These are phyloP conservation scores for Drosophila pandora DNA, from an alignment of 1,140 invertebrate genomes.

Conservation along the genomic window DNA sequence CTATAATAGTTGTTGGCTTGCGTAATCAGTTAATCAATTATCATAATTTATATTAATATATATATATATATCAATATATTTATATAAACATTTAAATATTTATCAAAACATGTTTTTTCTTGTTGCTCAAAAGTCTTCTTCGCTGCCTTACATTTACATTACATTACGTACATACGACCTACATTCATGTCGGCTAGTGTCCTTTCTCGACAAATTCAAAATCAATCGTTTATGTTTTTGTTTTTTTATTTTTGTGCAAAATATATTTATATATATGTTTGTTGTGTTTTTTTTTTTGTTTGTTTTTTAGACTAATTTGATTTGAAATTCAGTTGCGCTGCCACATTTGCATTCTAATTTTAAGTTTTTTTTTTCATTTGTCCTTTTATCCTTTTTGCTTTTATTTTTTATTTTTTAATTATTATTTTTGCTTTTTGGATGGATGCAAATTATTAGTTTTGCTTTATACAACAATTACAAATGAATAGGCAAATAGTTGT, in stretches of 20 bases:
- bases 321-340: constrained; percentile 81
- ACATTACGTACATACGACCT: constrained; percentile 62
- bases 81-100: constrained; percentile 81
- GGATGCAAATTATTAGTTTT: constrained; percentile 69
- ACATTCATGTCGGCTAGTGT: constrained; percentile 37
- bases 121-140: constrained; percentile 81
- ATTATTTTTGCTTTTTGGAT: constrained; percentile 55
- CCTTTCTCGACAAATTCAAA: constrained; percentile 37
- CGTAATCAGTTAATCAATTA: constrained; percentile 74
- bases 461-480: constrained; percentile 71
- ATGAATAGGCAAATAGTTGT: constrained; percentile 67
- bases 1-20: constrained; percentile 81
- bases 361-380: constrained; percentile 18
- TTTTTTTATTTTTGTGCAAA: constrained; percentile 64
- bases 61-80: constrained; percentile 55
- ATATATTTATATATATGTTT: constrained; percentile 57
- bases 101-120: constrained; percentile 81
- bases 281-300: constrained; percentile 18
- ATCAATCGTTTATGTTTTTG: constrained; percentile 53
- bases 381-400: neutral
- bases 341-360: constrained; percentile 53
- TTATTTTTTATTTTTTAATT: constrained; percentile 23
- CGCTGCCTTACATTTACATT: constrained; percentile 77
- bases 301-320: constrained; percentile 73
- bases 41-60: constrained; percentile 62